Evolutionary conservation across 23 tunicate species (phyloP).

Genomic region (Ascidia mentula): DNA sequence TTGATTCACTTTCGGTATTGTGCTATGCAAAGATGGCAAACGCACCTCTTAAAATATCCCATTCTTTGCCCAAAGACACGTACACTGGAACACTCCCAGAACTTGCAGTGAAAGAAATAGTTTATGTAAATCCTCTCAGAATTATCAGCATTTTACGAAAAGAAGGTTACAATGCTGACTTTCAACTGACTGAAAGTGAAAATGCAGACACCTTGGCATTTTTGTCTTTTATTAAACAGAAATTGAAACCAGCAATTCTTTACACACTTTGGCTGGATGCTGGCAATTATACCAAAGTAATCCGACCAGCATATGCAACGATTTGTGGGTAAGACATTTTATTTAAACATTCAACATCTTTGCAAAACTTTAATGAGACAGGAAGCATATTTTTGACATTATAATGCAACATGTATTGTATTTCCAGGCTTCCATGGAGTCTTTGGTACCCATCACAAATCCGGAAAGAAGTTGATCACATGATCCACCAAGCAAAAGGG

Average conservation of each 20-base stretch:
- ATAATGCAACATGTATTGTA: not conserved
- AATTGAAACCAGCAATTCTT: slow-evolving; percentile 67
- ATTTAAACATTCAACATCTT: too few relatives aligned
- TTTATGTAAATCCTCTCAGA: slow-evolving; percentile 45
- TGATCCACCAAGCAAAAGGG: slow-evolving; percentile 19
- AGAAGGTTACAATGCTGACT: slow-evolving; percentile 88
- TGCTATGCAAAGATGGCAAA: slow-evolving; percentile 60
- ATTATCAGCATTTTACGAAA: slow-evolving; percentile 59
- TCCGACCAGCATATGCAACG: slow-evolving; percentile 67
- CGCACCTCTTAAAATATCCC: slow-evolving; percentile 22
- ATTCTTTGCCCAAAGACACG: slow-evolving; percentile 37
- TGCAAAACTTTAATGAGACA: too few relatives aligned
- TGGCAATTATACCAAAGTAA: slow-evolving; percentile 67
- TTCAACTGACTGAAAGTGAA: slow-evolving; percentile 24
- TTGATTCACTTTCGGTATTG: slow-evolving; percentile 69
- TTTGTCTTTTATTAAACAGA: slow-evolving; percentile 57
- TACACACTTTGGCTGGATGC: slow-evolving; percentile 69
- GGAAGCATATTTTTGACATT: too few relatives aligned
- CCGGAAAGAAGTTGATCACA: slow-evolving; percentile 18
- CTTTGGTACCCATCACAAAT: slow-evolving; percentile 57
- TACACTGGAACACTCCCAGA: slow-evolving; percentile 80
- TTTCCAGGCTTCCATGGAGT: slow-evolving; percentile 59
- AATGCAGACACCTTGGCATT: slow-evolving; percentile 89
- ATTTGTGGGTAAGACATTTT: slow-evolving; percentile 60
- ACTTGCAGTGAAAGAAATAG: slow-evolving; percentile 46